phyloP scores from a whole-genome alignment of 2,797 vertebrate species.

The Dendrocincla fuliginosa region DNA sequence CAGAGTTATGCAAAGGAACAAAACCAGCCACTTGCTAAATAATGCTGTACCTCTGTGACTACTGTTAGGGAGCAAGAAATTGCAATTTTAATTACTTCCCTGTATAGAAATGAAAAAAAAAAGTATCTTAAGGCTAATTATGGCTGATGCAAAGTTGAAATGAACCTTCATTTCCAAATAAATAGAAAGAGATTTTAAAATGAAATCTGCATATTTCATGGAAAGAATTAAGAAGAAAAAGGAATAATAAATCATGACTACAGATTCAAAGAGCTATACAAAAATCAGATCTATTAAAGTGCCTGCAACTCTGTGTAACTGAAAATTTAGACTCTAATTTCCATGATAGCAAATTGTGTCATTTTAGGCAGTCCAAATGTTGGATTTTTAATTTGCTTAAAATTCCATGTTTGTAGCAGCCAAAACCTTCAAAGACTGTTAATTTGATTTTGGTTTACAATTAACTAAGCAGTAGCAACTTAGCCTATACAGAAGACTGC shows the following conservation, averaged over 20 bases:
- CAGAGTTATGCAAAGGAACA: slow-evolving; percentile 10
- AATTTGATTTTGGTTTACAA: slow-evolving; percentile 84
- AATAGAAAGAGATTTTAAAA: slow-evolving; percentile 55
- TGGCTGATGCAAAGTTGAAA: slow-evolving; percentile 25
- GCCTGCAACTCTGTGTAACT: background rate
- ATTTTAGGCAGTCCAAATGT: slow-evolving; percentile 47
- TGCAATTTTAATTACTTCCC: background rate
- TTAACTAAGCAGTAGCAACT: slow-evolving; percentile 83
- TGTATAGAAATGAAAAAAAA: slow-evolving; percentile 5
- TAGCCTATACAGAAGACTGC: slow-evolving; percentile 69
- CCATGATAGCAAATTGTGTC: background rate
- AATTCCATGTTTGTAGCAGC: slow-evolving; percentile 46
- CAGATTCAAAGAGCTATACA: background rate
- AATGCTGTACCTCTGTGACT: background rate
- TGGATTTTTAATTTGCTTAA: slow-evolving; percentile 47
- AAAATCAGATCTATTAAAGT: slow-evolving; percentile 23
- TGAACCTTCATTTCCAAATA: slow-evolving; percentile 55
- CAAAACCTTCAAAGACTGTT: slow-evolving; percentile 72
- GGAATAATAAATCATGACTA: slow-evolving; percentile 2
- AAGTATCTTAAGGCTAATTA: slow-evolving; percentile 23
- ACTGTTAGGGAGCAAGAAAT: background rate
- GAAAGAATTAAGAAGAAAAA: slow-evolving; percentile 58
- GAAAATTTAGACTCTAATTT: slow-evolving; percentile 45
- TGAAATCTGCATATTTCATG: slow-evolving; percentile 20
- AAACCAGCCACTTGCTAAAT: slow-evolving; percentile 4